Evolutionary conservation across 2,797 vertebrate genomes (phyloP).

Genomic region (Esox masquinongy): DNA sequence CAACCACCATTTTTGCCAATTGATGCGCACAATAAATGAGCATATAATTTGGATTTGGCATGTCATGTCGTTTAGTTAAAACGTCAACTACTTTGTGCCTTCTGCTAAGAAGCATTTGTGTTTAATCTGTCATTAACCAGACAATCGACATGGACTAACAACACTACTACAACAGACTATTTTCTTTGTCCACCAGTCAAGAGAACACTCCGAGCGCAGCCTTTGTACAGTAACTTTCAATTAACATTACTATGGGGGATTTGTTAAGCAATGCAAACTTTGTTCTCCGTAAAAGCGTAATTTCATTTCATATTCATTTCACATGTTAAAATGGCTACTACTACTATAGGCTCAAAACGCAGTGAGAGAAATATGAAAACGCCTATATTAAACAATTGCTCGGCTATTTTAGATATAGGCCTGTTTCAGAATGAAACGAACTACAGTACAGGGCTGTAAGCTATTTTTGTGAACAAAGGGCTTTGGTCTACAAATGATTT

Average conservation of each 20-base stretch:
- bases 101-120: conserved; percentile 9
- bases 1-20: conserved; percentile 30
- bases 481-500: neutral
- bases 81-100: conserved; percentile 17
- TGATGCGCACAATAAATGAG: conserved; percentile 46
- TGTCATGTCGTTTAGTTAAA: conserved; percentile 8
- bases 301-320: neutral
- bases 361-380: neutral
- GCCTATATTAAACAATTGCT: neutral
- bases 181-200: neutral
- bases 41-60: conserved; percentile 16
- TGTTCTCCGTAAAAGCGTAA: conserved; percentile 3
- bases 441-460: neutral
- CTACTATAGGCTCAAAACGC: neutral
- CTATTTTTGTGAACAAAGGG: neutral
- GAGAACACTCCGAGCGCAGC: neutral
- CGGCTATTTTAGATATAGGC: neutral
- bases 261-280: conserved; percentile 4
- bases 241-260: conserved; percentile 28
- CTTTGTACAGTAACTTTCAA: conserved; percentile 32
- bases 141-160: conserved; percentile 14
- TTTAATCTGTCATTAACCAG: conserved; percentile 13
- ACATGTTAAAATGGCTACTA: neutral
- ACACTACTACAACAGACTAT: conserved; percentile 2
- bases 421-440: neutral